These are phyloP conservation scores for Macroglossus sobrinus DNA, from an alignment of 2,113 vertebrate species.

Conservation along the genomic window DNA sequence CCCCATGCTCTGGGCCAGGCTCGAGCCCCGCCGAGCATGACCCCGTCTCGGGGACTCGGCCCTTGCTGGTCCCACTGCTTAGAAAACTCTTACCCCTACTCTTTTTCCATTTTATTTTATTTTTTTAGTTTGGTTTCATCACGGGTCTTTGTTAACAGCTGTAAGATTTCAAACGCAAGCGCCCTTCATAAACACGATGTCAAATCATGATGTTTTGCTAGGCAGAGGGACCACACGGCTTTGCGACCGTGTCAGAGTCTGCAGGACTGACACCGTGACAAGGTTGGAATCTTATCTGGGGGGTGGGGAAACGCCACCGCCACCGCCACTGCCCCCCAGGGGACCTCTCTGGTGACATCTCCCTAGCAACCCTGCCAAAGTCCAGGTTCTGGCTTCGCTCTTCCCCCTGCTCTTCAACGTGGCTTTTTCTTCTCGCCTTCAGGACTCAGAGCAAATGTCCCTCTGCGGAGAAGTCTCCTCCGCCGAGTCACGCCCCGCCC, in stretches of 20 bases:
- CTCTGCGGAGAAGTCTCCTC: neutral
- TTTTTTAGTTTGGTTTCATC: neutral
- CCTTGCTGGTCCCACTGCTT: neutral
- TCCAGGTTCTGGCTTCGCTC: neutral
- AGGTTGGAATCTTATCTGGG: neutral
- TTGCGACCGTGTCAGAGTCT: neutral
- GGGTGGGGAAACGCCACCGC: neutral
- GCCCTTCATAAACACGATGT: neutral
- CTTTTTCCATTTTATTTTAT: neutral
- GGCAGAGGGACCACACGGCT: neutral
- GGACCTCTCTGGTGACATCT: neutral
- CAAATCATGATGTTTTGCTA: neutral
- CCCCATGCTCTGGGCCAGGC: neutral
- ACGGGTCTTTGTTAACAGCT: neutral
- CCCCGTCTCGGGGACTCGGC: neutral
- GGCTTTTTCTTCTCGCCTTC: neutral
- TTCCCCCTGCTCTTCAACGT: neutral
- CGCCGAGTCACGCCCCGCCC: neutral
- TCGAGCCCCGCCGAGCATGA: neutral
- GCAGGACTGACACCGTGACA: rapidly evolving
- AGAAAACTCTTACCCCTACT: neutral
- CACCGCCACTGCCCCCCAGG: neutral
- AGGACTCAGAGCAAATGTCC: neutral
- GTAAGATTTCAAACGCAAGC: neutral
- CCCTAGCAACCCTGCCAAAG: neutral